These are phyloP conservation scores for Sebastes itinus DNA, from an alignment of 2,797 vertebrate genomes.

Conservation along the genomic window DNA sequence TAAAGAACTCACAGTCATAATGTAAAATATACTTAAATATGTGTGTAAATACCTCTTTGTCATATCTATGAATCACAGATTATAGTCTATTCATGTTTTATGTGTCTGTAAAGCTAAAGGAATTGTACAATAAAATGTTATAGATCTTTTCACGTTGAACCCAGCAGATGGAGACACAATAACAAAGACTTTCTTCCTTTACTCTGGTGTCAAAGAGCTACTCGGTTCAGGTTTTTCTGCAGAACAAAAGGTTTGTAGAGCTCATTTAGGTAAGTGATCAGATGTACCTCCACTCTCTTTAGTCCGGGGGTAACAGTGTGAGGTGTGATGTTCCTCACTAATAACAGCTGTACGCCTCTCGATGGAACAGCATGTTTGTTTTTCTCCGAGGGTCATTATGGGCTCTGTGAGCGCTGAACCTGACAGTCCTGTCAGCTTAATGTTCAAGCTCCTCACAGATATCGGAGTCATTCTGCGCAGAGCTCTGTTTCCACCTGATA, in stretches of 20 bases:
- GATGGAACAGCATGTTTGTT: conserved; percentile 29
- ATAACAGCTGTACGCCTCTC: background rate
- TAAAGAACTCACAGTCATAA: background rate
- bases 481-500: background rate
- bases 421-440: background rate
- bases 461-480: background rate
- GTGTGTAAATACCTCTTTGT: background rate
- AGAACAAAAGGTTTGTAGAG: background rate
- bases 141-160: background rate
- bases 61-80: background rate
- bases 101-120: background rate
- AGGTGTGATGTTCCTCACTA: background rate
- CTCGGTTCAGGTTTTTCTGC: conserved; percentile 3
- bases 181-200: background rate
- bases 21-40: background rate
- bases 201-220: background rate
- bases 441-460: background rate
- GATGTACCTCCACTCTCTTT: background rate
- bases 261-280: background rate
- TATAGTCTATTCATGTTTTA: background rate
- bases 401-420: background rate
- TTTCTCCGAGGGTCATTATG: conserved; percentile 10
- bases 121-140: background rate
- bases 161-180: conserved; percentile 10
- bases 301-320: background rate